Base-by-base conservation (phyloP, 2,888 invertebrate species). In the Clitarchus hookeri region DNA sequence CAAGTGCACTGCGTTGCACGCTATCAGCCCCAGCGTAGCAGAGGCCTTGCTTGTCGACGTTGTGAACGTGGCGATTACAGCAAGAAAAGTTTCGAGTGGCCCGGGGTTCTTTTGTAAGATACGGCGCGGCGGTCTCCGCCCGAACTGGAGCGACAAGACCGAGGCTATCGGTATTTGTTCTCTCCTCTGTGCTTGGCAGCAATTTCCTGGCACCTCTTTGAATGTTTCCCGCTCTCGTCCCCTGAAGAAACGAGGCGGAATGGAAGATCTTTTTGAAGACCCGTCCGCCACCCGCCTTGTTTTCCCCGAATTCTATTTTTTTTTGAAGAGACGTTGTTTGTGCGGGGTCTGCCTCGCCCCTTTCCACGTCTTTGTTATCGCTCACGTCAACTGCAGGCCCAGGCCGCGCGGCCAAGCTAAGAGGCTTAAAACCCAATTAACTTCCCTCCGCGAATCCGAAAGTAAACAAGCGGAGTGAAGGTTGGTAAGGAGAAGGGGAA, bases 181-280 rank as follows among this genome's bases (percentile, higher is more conserved):
- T 65, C n/a, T n/a, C 16, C 4, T n/a, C 65, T 65, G 65, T 19
- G 65, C 8, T 23, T 65, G 65, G 65, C 65, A 65, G 65, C 65
- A 65, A 65, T n/a, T 65, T 65, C 65, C n/a, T n/a, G 65, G 65
- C 65, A n/a, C 65, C 65, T 65, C 65, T 65, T 65, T 65, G 65
- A 65, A 65, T 65, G 65, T 65, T n/a, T n/a, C 8, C 65, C 23
- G 16, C 8, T 23, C n/a, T 19, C 16, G 13, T 11, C 6, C 16
- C 12, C 13, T 2, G 65, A n/a, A n/a, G 65, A 65, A 65, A 19
- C 65, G 65, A 65, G 65, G 65, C 19, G 65, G 65, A 65, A 65
- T 19, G 65, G n/a, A n/a, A n/a, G 65, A 23, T 65, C 65, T 65
- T 65, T 65, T 65, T 65, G 65, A 65, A 65, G 65, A n/a, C 19